Evolutionary conservation across 1,140 invertebrate genomes (phyloP), one percentile per base, ranked within the genome.

Genomic region (Apis cerana): DNA sequence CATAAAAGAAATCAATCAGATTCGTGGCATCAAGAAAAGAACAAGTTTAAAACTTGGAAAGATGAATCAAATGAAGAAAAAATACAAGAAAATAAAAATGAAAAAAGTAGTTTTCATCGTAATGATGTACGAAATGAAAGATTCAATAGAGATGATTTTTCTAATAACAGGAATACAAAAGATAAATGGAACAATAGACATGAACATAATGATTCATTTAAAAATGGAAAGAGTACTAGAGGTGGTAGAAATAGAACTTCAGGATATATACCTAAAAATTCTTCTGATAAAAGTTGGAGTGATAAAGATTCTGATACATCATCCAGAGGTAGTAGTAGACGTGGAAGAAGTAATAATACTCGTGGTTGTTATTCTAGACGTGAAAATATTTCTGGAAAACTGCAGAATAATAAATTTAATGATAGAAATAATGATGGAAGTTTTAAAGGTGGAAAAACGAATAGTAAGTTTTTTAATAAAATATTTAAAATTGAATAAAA

Each of bases 221-320:
- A 87, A 77, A 80, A 80, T 33, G 85, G 75, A 17, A 91, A 80
- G 83, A 82, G 88, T 82, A 86, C 80, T 68, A 72, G 75, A 8
- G 83, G 75, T 68, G 54, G 64, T 54, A 82, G 67, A 68, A 87
- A 85, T 61, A 83, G 19, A 85, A 75, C 61, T 8, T 68, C 33
- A 21, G 72, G 78, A n/a, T 77, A 81, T 70, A 86, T 71, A 64
- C 48, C 61, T 9, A 82, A 69, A 27, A 88, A 75, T 71, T 61
- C 64, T 67, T 68, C 50, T 48, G 90, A 91, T 5, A 90, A 89
- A 87, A 61, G 61, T 43, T 89, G 81, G 77, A 92, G 88, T 10
- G 91, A 92, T 23, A 93, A 89, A 75, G 90, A 92, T 82, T 92
- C 91, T 0, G 88, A 92, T 85, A 89, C 85, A 50, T 91, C 89